Conservation (phyloP, 2,797 vertebrate species). For the Scyliorhinus canicula region DNA sequence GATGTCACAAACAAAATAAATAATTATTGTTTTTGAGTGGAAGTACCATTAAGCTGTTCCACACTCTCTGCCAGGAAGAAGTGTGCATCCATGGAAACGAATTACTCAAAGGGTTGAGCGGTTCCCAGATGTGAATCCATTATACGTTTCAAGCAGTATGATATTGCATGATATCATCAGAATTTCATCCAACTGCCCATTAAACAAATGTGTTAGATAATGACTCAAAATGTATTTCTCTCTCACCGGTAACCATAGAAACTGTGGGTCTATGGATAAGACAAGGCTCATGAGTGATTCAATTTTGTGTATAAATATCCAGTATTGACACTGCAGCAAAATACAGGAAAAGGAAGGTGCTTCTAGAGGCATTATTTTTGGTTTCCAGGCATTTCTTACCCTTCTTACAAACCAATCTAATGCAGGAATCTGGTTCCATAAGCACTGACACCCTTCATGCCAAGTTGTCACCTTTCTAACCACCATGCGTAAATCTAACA, state of each 20-base stretch:
- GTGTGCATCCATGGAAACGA: not conserved
- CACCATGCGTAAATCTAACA: not conserved
- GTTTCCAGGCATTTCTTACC: not conserved
- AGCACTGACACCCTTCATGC: not conserved
- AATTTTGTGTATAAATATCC: not conserved
- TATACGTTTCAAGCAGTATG: not conserved
- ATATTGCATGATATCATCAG: not conserved
- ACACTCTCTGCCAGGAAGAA: not conserved
- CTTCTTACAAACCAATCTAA: not conserved
- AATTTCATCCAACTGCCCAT: not conserved
- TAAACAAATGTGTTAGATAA: not conserved
- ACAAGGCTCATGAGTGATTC: not conserved
- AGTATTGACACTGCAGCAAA: not conserved
- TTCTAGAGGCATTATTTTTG: not conserved
- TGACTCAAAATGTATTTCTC: not conserved
- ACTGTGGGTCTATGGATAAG: not conserved
- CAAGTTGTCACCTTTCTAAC: not conserved
- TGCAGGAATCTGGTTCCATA: not conserved
- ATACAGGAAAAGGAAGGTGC: not conserved
- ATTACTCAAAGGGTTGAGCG: not conserved
- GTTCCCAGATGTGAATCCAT: constrained; percentile 21
- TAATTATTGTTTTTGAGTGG: not conserved
- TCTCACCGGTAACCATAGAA: constrained; percentile 13
- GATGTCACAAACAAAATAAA: not conserved
- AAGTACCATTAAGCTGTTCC: not conserved